A percentile compares a stretch with the other conserved stretches of the same genome.
phyloP scores from a whole-genome alignment of 2,113 vertebrate genomes.

The Turnix velox region DNA sequence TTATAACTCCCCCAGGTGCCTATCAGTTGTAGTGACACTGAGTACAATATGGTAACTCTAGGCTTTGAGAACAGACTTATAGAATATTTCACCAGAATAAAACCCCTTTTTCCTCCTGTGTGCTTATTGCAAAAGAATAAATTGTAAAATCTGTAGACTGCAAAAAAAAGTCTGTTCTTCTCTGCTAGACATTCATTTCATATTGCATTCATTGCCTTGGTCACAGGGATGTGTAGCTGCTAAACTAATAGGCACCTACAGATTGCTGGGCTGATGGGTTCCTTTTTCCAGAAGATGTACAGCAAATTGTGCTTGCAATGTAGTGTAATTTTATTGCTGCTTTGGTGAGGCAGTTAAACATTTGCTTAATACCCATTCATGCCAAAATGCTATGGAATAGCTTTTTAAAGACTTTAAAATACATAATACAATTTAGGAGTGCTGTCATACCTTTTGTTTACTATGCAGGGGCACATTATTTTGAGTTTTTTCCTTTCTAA shows the following conservation, averaged over 20 bases:
- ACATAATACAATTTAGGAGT: neutral
- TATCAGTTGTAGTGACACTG: neutral
- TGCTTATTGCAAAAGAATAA: neutral
- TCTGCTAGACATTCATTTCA: neutral
- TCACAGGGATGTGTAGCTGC: neutral
- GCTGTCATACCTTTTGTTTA: neutral
- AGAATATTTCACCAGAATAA: neutral
- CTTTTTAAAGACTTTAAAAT: constrained; percentile 16
- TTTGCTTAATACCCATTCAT: neutral
- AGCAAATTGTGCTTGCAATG: neutral
- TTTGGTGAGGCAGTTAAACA: neutral
- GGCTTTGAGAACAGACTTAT: neutral
- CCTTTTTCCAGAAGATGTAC: neutral
- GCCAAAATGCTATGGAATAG: neutral
- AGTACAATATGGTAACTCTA: neutral
- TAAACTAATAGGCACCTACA: neutral
- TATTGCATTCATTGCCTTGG: neutral
- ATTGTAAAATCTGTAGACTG: neutral
- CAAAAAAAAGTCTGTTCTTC: neutral
- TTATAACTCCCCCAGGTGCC: rapidly evolving
- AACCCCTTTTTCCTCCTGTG: neutral
- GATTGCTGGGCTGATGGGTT: neutral
- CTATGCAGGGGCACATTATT: neutral
- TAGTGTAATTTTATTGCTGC: neutral
- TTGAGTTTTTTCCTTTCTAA: neutral